Evolutionary conservation across 2,113 vertebrate genomes (phyloP), one percentile per base, ranked within the genome.

Genomic region (Lanius ludovicianus): DNA sequence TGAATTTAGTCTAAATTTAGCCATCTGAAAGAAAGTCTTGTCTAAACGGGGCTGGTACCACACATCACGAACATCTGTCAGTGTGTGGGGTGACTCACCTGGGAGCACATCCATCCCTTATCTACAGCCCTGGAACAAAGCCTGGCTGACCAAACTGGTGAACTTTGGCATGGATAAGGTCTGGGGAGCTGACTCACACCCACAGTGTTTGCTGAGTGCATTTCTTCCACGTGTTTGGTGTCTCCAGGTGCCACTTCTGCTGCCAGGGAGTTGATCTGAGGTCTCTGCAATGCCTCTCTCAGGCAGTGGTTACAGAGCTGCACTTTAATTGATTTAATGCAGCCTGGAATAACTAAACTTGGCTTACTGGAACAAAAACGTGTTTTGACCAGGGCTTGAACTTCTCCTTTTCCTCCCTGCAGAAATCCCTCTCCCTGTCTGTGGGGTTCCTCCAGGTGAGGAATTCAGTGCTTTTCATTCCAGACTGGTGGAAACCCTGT

Each of bases 1-100:
- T 65, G n/a, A 73, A 63, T 84, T 77, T 15, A 70, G 60, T 67
- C 90, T 97, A 95, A 93, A 93, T 96, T 89, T 97, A 96, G 86
- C 56, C 55, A 55, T 49, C 63, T 42, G 50, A 55, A 75, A 68
- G 68, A 67, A 92, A 93, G 63, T 70, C 88, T 92, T 94, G 80
- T 84, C 76, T 86, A 59, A 96, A 86, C 9, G 2, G 67, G 71
- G 71, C 69, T 59, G 4, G 1, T 67, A 63, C 76, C 88, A 78
- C 90, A 86, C 89, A 90, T 81, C 59, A 86, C 1, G 33, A 94
- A 70, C 86, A 70, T 90, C 65, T 87, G 81, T 42, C 30, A 87
- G 53, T 11, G 37, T 33, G 55, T 12, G 46, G 35, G 56, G 18
- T 93, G 90, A 93, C 42, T 94, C 78, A 94, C 31, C 46, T 84